These are phyloP conservation scores for Diachasmimorpha longicaudata DNA, from an alignment of 1,140 invertebrate species.

Conservation along the genomic window DNA sequence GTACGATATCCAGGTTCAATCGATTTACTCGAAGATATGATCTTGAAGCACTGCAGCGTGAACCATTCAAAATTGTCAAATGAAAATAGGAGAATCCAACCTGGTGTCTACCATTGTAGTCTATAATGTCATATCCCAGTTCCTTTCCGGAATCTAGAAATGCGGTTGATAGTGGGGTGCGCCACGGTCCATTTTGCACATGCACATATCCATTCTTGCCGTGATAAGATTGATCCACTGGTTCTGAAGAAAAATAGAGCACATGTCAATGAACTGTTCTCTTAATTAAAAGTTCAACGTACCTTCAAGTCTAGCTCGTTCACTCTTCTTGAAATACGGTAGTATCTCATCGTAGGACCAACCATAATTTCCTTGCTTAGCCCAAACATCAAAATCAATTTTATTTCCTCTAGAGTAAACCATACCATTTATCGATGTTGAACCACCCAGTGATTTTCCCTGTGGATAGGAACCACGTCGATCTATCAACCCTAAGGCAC, in stretches of 20 bases:
- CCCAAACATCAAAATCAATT: constrained; percentile 77
- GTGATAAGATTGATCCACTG: constrained; percentile 60
- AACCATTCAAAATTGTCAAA: constrained; percentile 71
- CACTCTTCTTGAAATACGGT: constrained; percentile 67
- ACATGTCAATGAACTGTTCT: neutral
- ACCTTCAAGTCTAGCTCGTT: constrained; percentile 63
- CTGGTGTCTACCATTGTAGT: constrained; percentile 64
- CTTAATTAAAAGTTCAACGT: neutral
- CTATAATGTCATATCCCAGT: constrained; percentile 63
- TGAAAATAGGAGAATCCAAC: constrained; percentile 70
- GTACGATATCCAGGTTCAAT: constrained; percentile 72
- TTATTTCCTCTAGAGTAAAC: constrained; percentile 81
- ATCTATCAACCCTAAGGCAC: constrained; percentile 68
- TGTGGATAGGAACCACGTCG: constrained; percentile 53
- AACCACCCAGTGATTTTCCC: constrained; percentile 72
- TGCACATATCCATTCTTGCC: constrained; percentile 54
- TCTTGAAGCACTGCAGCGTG: constrained; percentile 68
- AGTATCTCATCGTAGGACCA: constrained; percentile 73
- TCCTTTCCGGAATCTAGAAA: constrained; percentile 67
- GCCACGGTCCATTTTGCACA: constrained; percentile 57
- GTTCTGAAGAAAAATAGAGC: constrained; percentile 33
- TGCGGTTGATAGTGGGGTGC: constrained; percentile 51
- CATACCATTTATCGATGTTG: constrained; percentile 79
- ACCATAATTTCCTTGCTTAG: constrained; percentile 66
- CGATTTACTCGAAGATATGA: constrained; percentile 69